Evolutionary conservation across 2,888 invertebrate species (phyloP).

Genomic region (Agriotes lineatus): DNA sequence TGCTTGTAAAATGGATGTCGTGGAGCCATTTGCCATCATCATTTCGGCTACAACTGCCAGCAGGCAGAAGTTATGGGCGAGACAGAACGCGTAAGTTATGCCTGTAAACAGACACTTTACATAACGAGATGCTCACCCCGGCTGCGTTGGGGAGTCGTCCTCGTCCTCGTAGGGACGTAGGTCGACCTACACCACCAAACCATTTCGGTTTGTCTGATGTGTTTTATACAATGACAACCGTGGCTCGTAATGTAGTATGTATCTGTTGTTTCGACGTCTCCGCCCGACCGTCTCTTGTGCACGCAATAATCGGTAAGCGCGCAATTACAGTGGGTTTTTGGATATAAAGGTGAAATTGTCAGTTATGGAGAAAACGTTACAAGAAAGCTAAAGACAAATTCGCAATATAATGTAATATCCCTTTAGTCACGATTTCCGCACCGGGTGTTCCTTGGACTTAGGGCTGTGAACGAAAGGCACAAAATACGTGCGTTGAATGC

Average conservation of each 20-base stretch:
- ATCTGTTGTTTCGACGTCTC: not conserved
- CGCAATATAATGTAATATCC: conserved; percentile 58
- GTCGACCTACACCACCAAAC: conserved; percentile 31
- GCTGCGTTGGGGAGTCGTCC: conserved; percentile 56
- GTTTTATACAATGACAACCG: conserved; percentile 26
- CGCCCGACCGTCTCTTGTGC: not conserved
- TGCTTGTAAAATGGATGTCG: conserved; percentile 61
- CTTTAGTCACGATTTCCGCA: conserved; percentile 63
- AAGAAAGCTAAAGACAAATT: conserved; percentile 48
- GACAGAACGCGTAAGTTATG: conserved; percentile 64
- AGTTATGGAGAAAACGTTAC: conserved; percentile 47
- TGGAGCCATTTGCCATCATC: conserved; percentile 62
- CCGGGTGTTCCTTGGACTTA: conserved; percentile 61
- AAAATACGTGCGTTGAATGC: conserved; percentile 61
- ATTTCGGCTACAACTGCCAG: conserved; percentile 60
- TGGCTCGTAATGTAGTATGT: conserved; percentile 6
- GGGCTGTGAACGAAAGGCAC: conserved; percentile 50
- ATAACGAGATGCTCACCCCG: conserved; percentile 66
- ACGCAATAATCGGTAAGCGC: conserved; percentile 10
- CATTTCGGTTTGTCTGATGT: conserved; percentile 34
- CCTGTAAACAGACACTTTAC: conserved; percentile 66
- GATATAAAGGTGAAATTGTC: conserved; percentile 37
- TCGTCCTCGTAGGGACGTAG: conserved; percentile 41
- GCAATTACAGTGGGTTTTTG: conserved; percentile 27
- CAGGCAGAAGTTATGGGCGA: conserved; percentile 60